Base-by-base conservation (phyloP, 1,140 invertebrate genomes). In the Drosophila dunni region DNA sequence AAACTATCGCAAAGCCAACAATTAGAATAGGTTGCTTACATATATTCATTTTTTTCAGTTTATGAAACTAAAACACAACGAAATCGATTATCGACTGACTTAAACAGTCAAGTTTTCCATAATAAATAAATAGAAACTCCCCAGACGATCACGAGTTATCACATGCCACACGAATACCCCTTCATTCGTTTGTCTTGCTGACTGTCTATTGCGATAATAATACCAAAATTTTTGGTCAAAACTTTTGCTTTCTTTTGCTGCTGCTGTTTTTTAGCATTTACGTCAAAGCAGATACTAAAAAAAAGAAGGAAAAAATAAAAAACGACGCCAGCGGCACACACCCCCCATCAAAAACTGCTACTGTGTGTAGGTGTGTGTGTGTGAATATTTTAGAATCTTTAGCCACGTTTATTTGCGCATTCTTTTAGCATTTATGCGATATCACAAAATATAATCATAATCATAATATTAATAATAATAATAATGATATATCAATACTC, bases 391-490 rank as follows among this genome's bases (percentile, higher is more conserved):
- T 13, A 57, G 53, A 67, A 51, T 73, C 29, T 48, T 53, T 51
- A 33, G 57, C 62, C 48, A 62, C 65, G 56, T 68, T 61, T 67
- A 40, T 77, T 77, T 77, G 63, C 64, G 50, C 58, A 62, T 62
- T 63, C 51, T 73, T 73, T 67, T 77, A 77, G 63, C 63, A 62
- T 45, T 58, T 51, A 44, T 60, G 15, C 9, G 24, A 20, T 11
- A 15, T 40, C 40, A n/a, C 45, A 7, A 54, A 15, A 13, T 42
- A 44, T 15, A 24, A 34, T 17, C 50, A 36, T 36, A 40, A 64
- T 15, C 36, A 71, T 40, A 48, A 46, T 40, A 60, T 38, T 15
- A 34, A 38, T 20, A 62, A 40, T 24, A 17, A 62, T 24, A 62
- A 71, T 58, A 58, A 65, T 51, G 54, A 65, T 66, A 29, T 66